Evolutionary conservation across 1,140 invertebrate species (phyloP).

Genomic region (Drosophila fuyamai): DNA sequence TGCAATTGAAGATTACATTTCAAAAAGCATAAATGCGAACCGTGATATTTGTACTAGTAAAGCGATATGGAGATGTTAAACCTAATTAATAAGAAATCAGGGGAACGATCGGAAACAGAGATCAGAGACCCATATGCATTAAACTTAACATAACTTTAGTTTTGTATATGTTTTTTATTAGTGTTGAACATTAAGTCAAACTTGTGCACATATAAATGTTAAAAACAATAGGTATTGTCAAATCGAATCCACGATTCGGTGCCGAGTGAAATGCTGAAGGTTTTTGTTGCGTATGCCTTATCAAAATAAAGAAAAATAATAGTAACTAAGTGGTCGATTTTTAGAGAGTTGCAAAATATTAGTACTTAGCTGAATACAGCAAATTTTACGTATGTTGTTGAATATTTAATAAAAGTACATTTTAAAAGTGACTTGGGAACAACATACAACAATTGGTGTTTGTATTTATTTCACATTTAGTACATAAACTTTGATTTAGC

Average conservation of each 20-base stretch:
- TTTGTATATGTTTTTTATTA: constrained; percentile 81
- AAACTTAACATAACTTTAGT: constrained; percentile 73
- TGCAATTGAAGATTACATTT: constrained; percentile 58
- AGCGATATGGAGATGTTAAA: constrained; percentile 51
- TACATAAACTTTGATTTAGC: constrained; percentile 27
- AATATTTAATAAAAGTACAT: constrained; percentile 21
- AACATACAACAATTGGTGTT: constrained; percentile 64
- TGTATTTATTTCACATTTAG: constrained; percentile 59
- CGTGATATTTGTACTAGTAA: constrained; percentile 84
- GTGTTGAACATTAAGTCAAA: constrained; percentile 80
- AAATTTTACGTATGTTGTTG: constrained; percentile 47
- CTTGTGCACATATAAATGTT: constrained; percentile 82
- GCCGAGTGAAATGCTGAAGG: constrained; percentile 38
- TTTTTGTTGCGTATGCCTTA: constrained; percentile 64
- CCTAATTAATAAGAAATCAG: constrained; percentile 29
- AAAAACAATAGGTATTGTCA: constrained; percentile 57
- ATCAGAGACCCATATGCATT: constrained; percentile 25
- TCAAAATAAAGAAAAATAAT: constrained; percentile 20
- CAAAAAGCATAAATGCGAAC: constrained; percentile 66
- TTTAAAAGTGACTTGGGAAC: constrained; percentile 70
- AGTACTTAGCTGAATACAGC: constrained; percentile 27
- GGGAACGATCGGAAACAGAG: constrained; percentile 18
- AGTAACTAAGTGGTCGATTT: constrained; percentile 24
- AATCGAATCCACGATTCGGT: constrained; percentile 29
- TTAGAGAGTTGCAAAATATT: constrained; percentile 26